These are phyloP conservation scores for Symphodus melops DNA, from an alignment of 2,113 vertebrate genomes.

Conservation along the genomic window DNA sequence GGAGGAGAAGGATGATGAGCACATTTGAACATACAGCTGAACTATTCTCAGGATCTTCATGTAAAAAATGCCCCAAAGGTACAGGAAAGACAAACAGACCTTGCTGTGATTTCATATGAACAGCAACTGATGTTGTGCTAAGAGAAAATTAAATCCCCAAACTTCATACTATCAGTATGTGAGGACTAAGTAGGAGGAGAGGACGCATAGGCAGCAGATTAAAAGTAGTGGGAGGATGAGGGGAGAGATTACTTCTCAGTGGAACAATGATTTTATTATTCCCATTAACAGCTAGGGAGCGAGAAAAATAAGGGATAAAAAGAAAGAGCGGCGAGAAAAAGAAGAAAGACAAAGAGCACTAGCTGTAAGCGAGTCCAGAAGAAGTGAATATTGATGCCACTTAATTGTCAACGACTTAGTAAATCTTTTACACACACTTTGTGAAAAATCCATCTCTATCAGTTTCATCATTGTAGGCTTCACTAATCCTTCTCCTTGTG, in stretches of 20 bases:
- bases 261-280: constrained; percentile 42
- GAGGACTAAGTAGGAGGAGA: not conserved
- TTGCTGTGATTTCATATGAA: constrained; percentile 25
- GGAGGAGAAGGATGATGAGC: not conserved
- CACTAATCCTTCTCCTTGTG: constrained; percentile 43
- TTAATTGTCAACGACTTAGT: constrained; percentile 42
- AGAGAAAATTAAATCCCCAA: not conserved
- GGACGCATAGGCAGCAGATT: constrained; percentile 2
- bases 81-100: constrained; percentile 11
- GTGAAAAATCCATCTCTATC: constrained; percentile 59
- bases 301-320: constrained; percentile 25
- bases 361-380: not conserved
- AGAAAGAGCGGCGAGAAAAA: not conserved
- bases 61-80: not conserved
- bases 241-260: constrained; percentile 36
- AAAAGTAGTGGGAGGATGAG: not conserved
- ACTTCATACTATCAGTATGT: not conserved
- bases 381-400: constrained; percentile 34
- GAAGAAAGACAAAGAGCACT: not conserved
- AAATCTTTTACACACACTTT: constrained; percentile 33
- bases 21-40: constrained; percentile 3
- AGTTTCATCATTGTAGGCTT: constrained; percentile 57
- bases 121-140: no score
- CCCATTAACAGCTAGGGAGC: not conserved
- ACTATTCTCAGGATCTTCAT: constrained; percentile 8